Evolutionary conservation across 2,113 vertebrate species (phyloP), one percentile per base, ranked within the genome.

Genomic region (Sapajus apella): DNA sequence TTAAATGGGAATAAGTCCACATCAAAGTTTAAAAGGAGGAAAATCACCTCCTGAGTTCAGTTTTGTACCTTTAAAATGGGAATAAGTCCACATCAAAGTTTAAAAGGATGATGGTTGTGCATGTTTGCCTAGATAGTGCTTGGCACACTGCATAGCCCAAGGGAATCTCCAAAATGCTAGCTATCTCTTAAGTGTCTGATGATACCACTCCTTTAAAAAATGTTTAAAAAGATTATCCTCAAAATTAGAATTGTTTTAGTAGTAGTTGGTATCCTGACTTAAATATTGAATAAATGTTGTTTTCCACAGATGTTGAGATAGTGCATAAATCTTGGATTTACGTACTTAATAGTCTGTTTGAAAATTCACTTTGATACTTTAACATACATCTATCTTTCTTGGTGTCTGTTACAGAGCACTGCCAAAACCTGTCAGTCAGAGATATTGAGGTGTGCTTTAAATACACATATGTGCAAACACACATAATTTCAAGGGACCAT

Each of bases 281-380:
- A 68, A 47, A 25, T 73, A 10, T 47, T 55, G 12, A 84, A 30
- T 56, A 56, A 21, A 6, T 86, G 5, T 73, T 87, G 45, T 94
- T 95, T 83, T 18, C 56, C 4, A 8, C 6, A 70, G 84, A 55
- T 13, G 9, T 58, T 17, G 43, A 72, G 25, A 95, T 47, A 66
- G 17, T 79, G 32, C 47, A 52, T 75, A 50, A 81, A 20, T 85
- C 77, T 91, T 82, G 37, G 50, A 87, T 94, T 96, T 89, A 90
- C 90, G 35, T 50, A n/a, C 64, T 89, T 90, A 55, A 84, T 92
- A 58, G 73, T 35, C 30, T 87, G 25, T 92, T 92, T 87, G 77
- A 94, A 92, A 91, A 92, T 91, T 85, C 40, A 72, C 85, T 93
- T 86, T 79, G 82, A 97, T 95, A 52, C 47, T 90, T 73, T 45